Evolutionary conservation across 2,888 invertebrate species (phyloP), one percentile per base, ranked within the genome.

Genomic region (Labia minor): DNA sequence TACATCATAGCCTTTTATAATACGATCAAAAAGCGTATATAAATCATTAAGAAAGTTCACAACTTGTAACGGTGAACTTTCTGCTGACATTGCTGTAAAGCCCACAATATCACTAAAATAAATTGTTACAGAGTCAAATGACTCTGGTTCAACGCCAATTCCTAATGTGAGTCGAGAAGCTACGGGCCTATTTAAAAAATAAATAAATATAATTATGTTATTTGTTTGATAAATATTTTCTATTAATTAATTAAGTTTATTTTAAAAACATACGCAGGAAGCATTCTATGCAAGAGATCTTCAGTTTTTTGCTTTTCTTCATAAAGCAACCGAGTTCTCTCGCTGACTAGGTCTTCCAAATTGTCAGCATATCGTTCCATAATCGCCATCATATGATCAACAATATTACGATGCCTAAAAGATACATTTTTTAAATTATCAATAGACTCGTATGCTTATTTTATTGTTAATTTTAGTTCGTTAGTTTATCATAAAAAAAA

Each of bases 301-400:
- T 95, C 90, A 18, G 94, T 94, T 81, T 95, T 93, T 78, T 90
- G 88, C 77, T 95, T 95, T 78, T 95, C 95, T 79, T 94, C 94
- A 75, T 86, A 87, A 74, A 95, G 81, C 75, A 92, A 84, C 76
- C 90, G 86, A 71, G 95, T 95, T 74, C 95, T 84, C 80, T 95
- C 94, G 74, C 85, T 89, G 76, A 95, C 95, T 80, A 95, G 85
- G 78, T 93, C 93, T 80, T 95, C 95, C 79, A 95, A 85, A 81
- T 95, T 92, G 78, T 92, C 90, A 68, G 95, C 93, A 79, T 96
- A 95, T 75, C 92, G 93, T 78, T 94, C 95, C 94, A 95, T 94
- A 92, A 95, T 94, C 73, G 91, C 89, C 89, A 95, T 93, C 92
- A 95, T 94, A 83, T 95, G 93, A 78, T 95, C 95, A 92, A 95